A percentile compares a stretch with the other conserved stretches of the same genome.
Conservation (phyloP, 2,113 vertebrate genomes). For the Pseudopipra pipra region DNA sequence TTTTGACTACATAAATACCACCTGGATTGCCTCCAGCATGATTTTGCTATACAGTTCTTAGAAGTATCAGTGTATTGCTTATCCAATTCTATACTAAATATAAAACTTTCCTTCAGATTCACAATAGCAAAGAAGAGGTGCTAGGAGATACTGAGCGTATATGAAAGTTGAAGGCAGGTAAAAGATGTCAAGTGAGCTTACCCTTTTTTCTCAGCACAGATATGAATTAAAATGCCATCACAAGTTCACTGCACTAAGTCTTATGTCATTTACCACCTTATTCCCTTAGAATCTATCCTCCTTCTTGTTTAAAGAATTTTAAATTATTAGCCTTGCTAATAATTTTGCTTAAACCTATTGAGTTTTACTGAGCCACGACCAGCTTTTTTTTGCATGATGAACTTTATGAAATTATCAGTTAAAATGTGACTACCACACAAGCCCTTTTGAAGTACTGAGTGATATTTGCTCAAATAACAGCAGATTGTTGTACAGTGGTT, state of each 20-base stretch:
- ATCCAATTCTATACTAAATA: neutral
- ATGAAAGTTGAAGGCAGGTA: neutral
- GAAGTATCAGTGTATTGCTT: neutral
- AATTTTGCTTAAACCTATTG: neutral
- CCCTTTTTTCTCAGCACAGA: neutral
- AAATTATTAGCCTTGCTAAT: neutral
- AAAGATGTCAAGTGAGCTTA: neutral
- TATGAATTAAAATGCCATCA: neutral
- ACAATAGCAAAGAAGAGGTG: neutral
- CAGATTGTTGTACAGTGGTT: neutral
- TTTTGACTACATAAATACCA: constrained; percentile 58
- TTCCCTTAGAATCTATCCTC: neutral
- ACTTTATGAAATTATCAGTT: neutral
- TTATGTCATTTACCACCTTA: neutral
- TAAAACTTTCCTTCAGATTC: constrained; percentile 14
- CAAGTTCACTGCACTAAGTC: neutral
- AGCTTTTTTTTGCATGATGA: neutral
- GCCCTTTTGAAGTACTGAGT: neutral
- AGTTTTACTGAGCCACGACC: neutral
- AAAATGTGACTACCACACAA: neutral
- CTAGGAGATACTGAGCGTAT: neutral
- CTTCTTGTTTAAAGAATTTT: neutral
- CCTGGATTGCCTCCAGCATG: neutral
- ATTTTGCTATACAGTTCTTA: neutral
- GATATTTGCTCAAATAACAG: neutral